Evolutionary conservation across 2,113 vertebrate species (phyloP).

Genomic region (Oreochromis niloticus): DNA sequence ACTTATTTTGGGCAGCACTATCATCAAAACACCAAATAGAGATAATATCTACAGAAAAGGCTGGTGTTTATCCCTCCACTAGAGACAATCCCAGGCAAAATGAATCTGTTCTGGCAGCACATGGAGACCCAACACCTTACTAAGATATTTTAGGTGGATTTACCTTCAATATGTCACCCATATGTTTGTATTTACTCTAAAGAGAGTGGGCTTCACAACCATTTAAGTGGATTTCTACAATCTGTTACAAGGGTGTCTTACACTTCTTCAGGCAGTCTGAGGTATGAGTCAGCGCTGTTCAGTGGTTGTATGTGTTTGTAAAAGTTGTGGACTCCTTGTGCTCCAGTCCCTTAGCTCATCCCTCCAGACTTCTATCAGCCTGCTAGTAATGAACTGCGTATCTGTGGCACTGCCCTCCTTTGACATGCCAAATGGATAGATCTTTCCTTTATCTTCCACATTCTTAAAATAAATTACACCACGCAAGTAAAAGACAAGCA

Average conservation of each 20-base stretch:
- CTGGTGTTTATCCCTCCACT: neutral
- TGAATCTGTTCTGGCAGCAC: neutral
- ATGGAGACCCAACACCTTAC: neutral
- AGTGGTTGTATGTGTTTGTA: neutral
- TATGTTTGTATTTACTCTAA: neutral
- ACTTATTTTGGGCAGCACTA: neutral
- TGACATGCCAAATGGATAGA: constrained; percentile 14
- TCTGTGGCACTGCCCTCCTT: constrained; percentile 2
- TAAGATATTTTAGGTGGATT: neutral
- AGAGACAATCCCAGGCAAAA: neutral
- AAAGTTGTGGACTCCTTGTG: neutral
- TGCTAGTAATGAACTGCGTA: constrained; percentile 19
- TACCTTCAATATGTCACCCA: neutral
- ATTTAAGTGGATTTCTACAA: neutral
- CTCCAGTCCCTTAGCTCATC: neutral
- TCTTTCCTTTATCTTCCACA: constrained; percentile 29
- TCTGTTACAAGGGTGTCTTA: neutral
- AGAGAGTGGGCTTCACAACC: neutral
- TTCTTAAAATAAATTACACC: constrained; percentile 31
- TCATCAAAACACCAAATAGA: neutral
- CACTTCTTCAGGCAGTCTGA: neutral
- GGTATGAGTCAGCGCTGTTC: neutral
- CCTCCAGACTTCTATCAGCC: neutral
- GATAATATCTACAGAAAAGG: neutral
- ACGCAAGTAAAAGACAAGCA: constrained; percentile 18